Percentiles rank a stretch among this genome's conserved stretches.
These are phyloP conservation scores for Tetraneura akinire DNA, from an alignment of 1,140 invertebrate genomes.

Conservation along the genomic window DNA sequence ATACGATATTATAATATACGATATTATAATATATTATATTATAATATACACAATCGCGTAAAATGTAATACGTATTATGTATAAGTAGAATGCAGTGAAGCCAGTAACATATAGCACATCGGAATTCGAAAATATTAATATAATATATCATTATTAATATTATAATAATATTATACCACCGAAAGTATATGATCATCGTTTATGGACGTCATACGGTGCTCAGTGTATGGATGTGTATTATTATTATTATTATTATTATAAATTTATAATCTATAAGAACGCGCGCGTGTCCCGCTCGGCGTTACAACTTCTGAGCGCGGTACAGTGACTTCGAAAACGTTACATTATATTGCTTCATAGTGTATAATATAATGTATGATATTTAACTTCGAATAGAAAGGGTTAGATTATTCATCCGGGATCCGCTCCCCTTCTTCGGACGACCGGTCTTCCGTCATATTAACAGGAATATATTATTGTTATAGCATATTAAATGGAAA, in stretches of 20 bases:
- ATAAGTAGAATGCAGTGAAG: not conserved
- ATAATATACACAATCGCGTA: not conserved
- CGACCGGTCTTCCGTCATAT: not conserved
- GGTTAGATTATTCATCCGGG: not conserved
- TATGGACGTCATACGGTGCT: not conserved
- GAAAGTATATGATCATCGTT: not conserved
- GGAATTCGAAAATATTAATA: constrained; percentile 24
- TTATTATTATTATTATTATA: too few species aligned
- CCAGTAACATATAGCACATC: not conserved
- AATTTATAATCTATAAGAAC: too few species aligned
- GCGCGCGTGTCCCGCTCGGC: not conserved
- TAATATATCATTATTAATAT: not conserved
- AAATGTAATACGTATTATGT: not conserved
- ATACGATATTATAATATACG: too few species aligned
- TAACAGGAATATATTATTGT: too few species aligned
- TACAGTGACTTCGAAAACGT: not conserved
- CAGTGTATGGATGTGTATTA: too few species aligned
- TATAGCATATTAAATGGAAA: too few species aligned
- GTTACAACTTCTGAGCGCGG: not conserved
- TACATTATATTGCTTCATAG: too few species aligned
- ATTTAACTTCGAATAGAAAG: too few species aligned
- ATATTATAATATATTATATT: too few species aligned
- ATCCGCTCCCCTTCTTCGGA: not conserved
- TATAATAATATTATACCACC: not conserved
- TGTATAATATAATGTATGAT: not conserved